Base-by-base conservation (phyloP, 2,113 vertebrate genomes). In the Oreochromis niloticus region DNA sequence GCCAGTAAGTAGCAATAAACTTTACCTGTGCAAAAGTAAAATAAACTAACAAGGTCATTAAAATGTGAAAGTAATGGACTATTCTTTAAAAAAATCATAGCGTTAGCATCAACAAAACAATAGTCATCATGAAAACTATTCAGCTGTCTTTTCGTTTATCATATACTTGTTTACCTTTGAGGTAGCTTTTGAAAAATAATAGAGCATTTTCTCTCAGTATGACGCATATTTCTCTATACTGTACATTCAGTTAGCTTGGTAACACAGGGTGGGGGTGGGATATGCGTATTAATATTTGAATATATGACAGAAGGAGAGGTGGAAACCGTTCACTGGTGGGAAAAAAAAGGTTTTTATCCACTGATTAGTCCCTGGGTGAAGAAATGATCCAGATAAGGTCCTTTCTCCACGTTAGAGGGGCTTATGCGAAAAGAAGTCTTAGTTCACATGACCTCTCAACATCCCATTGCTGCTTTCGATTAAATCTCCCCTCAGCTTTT, bases 381-480 rank as follows among this genome's bases (percentile, higher is more conserved):
- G 56, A 87, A 75, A 89, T 68, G 57, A 83, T 24, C 22, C 61
- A 84, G 85, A 85, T 85, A 48, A 86, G 85, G 34, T 82, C 32
- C 87, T 93, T 91, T 87, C 85, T 93, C 78, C 82, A 27, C 57
- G 92, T 92, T 93, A 93, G 82, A 14, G 41, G 1, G n/a, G 34
- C 86, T 90, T 86, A 81, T 81, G 83, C 75, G 85, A 54, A 48
- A 83, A 32, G n/a, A 73, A 83, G 59, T 68, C 43, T 46, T 84
- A 14, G 68, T 79, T 61, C 75, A 63, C 57, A 16, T 94, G 91
- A 95, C 92, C 92, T 95, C 93, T 94, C 50, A 27, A 48, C 36
- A 10, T 43, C 85, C 75, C 1, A 48, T 81, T 7, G 27, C 59
- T 55, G 46, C 36, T 85, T 88, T 66, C 59, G 52, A 93, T 93